phyloP scores from a whole-genome alignment of 92 coral and sea anemone species.

The Nematostella vectensis region DNA sequence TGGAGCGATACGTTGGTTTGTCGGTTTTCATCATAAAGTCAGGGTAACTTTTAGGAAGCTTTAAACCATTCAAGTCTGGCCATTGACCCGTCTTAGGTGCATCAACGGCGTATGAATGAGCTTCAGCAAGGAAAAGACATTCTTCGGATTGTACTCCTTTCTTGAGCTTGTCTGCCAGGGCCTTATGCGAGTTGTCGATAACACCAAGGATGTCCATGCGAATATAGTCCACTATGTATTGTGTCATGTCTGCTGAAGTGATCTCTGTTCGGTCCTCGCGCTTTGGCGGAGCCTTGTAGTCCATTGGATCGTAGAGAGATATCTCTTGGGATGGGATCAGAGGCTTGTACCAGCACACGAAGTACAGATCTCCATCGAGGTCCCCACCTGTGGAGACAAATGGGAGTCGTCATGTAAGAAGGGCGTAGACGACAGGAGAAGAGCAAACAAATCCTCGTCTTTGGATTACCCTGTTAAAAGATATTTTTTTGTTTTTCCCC shows the following conservation, averaged over 20 bases:
- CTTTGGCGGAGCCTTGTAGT: slow-evolving; percentile 71
- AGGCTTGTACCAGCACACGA: slow-evolving; percentile 84
- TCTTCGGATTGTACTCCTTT: slow-evolving; percentile 64
- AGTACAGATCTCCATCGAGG: slow-evolving; percentile 95
- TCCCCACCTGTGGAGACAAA: slow-evolving; percentile 64
- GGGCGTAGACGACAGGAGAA: background rate
- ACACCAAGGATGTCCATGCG: slow-evolving; percentile 79
- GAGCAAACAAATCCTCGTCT: background rate
- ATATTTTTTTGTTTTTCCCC: too few relatives aligned
- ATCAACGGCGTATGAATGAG: slow-evolving; percentile 84
- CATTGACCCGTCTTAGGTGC: slow-evolving; percentile 94
- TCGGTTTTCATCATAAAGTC: slow-evolving; percentile 95
- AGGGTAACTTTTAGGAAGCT: slow-evolving; percentile 40
- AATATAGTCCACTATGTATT: slow-evolving; percentile 75
- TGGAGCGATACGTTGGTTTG: slow-evolving; percentile 83
- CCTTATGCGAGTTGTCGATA: slow-evolving; percentile 97
- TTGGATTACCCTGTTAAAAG: too few relatives aligned
- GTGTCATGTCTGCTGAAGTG: slow-evolving; percentile 75
- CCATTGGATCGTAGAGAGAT: slow-evolving; percentile 66
- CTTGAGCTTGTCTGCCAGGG: slow-evolving; percentile 64
- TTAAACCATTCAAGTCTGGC: slow-evolving; percentile 22
- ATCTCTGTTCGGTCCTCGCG: slow-evolving; percentile 32
- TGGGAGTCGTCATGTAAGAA: background rate
- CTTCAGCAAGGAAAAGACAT: slow-evolving; percentile 73
- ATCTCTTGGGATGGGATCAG: slow-evolving; percentile 48